Conservation (phyloP, 2,113 vertebrate species). For the Alethe diademata region DNA sequence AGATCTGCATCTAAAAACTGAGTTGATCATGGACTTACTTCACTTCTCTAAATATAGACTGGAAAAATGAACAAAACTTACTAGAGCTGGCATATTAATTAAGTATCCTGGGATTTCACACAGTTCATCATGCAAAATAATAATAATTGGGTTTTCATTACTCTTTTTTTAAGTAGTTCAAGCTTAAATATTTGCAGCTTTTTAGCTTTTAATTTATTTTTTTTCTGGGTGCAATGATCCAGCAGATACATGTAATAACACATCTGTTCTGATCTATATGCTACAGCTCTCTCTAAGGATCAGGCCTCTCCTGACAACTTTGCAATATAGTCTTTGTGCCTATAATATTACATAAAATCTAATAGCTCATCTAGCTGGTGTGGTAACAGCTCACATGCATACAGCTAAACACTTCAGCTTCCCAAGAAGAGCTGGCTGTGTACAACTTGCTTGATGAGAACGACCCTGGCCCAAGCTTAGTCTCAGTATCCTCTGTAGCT, state of each 20-base stretch:
- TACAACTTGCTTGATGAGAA: background rate
- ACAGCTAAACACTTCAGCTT: background rate
- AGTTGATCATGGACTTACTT: background rate
- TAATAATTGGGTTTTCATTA: accelerated
- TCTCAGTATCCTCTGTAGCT: background rate
- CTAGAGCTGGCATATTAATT: background rate
- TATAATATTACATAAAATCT: background rate
- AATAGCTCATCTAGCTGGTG: background rate
- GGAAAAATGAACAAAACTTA: background rate
- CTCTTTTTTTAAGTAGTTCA: background rate
- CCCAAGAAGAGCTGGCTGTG: accelerated
- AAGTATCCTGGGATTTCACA: background rate
- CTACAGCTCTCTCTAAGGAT: background rate
- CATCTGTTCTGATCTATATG: background rate
- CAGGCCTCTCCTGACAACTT: background rate
- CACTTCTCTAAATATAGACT: background rate
- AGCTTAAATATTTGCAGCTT: background rate
- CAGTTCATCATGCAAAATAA: background rate
- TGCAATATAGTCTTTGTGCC: background rate
- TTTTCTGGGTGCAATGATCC: background rate
- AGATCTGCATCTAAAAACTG: background rate
- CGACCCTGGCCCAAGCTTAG: background rate
- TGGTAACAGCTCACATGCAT: background rate
- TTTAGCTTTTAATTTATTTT: background rate
- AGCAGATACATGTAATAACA: background rate